Base-by-base conservation (phyloP, 2,888 invertebrate genomes). In the Octonoba sinensis region DNA sequence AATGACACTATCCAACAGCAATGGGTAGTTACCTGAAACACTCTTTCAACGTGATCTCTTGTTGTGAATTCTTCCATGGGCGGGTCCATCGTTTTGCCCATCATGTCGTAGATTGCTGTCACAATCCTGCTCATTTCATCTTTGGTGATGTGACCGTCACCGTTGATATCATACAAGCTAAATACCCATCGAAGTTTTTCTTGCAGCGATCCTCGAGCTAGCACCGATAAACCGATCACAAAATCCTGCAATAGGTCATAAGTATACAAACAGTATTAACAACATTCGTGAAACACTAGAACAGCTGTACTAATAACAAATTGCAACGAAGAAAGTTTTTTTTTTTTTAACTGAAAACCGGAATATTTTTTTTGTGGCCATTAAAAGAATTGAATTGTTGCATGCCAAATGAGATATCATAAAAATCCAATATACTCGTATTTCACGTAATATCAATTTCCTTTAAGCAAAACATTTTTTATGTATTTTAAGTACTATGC, bases 61-160 rank as follows among this genome's bases (percentile, higher is more conserved):
- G 90, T 88, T 0, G 89, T 88, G 64, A 86, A 87, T 75, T 90
- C 89, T 71, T 89, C 89, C 70, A 89, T 85, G 85, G 91, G 90
- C 12, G 96, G 95, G 87, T 96, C 95, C 0, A 94, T 93, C 86
- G 95, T 92, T 87, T 94, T 93, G 62, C 90, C 91, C 89, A 91
- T 89, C 87, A 91, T 88, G 84, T 90, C 90, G 84, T 91, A 90
- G 72, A 91, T 89, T 62, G 90, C 88, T 2, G 87, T 87, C 46
- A 90, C 89, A 72, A 90, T 90, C 83, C 89, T 88, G 54, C 88
- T 85, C 87, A 90, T 88, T 85, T 91, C 91, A 54, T 90, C 90
- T 85, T 89, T 89, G 6, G 90, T 90, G 81, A 91, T 89, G 84
- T 89, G 88, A 12, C 91, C 91, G 76, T 88, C 88, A 2, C 89